These are phyloP conservation scores for Cordilura impudica DNA, from an alignment of 2,888 invertebrate genomes.

Conservation along the genomic window DNA sequence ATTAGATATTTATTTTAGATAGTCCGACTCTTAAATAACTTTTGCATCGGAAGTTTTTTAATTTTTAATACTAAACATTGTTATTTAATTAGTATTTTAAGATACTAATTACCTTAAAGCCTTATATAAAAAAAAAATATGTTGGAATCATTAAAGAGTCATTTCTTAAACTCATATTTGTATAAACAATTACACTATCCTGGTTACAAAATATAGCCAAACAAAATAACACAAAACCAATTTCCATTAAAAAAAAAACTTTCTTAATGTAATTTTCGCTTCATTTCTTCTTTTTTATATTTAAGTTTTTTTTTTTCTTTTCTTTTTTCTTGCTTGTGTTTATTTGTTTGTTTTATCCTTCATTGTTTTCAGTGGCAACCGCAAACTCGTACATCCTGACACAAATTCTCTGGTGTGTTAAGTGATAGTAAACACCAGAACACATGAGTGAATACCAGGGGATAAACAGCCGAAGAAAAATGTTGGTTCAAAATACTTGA, in stretches of 20 bases:
- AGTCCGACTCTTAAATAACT: no score
- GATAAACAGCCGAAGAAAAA: conserved; percentile 44
- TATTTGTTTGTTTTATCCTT: conserved; percentile 23
- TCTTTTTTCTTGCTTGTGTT: conserved; percentile 13
- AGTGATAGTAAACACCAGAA: conserved; percentile 54
- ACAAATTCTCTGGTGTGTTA: conserved; percentile 57
- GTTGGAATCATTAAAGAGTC: background rate
- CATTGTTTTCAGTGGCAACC: conserved; percentile 32
- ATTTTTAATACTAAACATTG: no score
- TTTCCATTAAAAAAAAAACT: conserved; percentile 57
- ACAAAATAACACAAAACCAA: conserved; percentile 48
- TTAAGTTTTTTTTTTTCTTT: background rate
- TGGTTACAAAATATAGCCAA: background rate
- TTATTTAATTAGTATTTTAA: no score
- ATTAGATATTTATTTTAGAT: no score
- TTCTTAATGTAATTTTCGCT: conserved; percentile 56
- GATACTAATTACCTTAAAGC: no score
- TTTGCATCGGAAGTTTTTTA: no score
- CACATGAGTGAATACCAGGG: conserved; percentile 22
- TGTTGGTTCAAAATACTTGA: no score
- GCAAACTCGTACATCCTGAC: conserved; percentile 45
- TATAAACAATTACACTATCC: background rate
- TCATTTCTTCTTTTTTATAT: conserved; percentile 39
- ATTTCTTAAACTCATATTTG: background rate
- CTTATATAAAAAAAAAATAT: background rate